These are phyloP conservation scores for Taeniopygia guttata DNA, from an alignment of 2,797 vertebrate genomes.

Conservation along the genomic window DNA sequence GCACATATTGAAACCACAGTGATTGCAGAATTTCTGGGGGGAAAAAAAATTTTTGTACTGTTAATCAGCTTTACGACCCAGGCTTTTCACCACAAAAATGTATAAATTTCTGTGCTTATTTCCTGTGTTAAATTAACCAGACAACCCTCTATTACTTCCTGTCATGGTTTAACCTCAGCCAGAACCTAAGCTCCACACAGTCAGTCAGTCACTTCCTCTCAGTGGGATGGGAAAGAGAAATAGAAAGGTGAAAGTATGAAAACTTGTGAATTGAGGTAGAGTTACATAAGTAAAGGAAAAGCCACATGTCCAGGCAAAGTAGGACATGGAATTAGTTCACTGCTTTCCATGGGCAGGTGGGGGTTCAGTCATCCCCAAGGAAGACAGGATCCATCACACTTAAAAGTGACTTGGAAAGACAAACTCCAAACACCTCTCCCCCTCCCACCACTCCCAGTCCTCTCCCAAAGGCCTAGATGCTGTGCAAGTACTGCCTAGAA, in stretches of 20 bases:
- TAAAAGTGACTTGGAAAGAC: neutral
- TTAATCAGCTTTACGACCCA: neutral
- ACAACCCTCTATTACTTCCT: neutral
- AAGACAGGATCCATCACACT: neutral
- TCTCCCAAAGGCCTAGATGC: neutral
- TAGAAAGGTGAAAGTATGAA: neutral
- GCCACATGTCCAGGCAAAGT: neutral
- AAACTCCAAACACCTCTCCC: neutral
- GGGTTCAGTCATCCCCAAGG: neutral
- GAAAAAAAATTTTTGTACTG: neutral
- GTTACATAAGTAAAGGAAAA: neutral
- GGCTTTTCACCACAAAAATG: neutral
- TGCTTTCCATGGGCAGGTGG: neutral
- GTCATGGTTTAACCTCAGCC: neutral
- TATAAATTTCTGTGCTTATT: neutral
- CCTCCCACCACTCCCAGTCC: fast-evolving
- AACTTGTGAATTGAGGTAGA: neutral
- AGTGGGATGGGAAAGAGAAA: neutral
- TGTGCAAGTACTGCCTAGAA: neutral
- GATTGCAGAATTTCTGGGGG: neutral
- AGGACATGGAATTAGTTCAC: neutral
- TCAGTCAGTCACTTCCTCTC: neutral
- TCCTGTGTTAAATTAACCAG: neutral
- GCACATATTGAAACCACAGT: neutral
- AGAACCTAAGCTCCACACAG: neutral